Percentiles rank a stretch among this genome's conserved stretches.
Evolutionary conservation across 1,140 invertebrate genomes (phyloP).

Genomic region (Aphaenogaster floridana): DNA sequence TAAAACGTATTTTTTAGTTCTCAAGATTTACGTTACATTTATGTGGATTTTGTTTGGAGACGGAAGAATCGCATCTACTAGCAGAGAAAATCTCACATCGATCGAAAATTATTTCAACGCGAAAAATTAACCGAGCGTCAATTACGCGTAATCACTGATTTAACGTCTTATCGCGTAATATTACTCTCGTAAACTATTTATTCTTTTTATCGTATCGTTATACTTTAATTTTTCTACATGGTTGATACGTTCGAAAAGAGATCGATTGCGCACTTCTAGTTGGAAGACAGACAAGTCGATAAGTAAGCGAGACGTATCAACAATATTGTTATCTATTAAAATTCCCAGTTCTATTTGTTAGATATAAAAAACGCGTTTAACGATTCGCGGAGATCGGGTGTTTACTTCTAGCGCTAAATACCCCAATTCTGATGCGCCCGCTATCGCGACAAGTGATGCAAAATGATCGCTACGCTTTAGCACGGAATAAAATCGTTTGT

Average conservation of each 20-base stretch:
- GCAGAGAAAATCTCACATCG: background rate
- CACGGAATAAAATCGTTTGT: constrained; percentile 42
- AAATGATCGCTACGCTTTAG: background rate
- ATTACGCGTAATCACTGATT: background rate
- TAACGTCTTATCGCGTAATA: background rate
- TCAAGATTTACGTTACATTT: background rate
- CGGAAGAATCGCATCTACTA: background rate
- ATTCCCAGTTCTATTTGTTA: background rate
- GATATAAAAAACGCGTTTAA: constrained; percentile 3
- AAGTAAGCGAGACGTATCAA: background rate
- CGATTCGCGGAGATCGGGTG: background rate
- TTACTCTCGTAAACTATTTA: background rate
- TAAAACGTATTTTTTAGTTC: background rate
- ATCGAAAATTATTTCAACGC: background rate
- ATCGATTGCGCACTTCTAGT: background rate
- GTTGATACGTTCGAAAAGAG: background rate
- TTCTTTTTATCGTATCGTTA: background rate
- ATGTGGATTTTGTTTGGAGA: background rate
- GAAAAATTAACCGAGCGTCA: background rate
- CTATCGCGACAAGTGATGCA: background rate
- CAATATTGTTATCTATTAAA: constrained; percentile 29
- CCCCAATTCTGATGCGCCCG: background rate
- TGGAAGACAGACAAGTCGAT: background rate
- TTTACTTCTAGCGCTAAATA: constrained; percentile 1
- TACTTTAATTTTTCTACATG: background rate